Evolutionary conservation across 92 coral and sea anemone species (phyloP).

Genomic region (Micromussa lordhowensis): DNA sequence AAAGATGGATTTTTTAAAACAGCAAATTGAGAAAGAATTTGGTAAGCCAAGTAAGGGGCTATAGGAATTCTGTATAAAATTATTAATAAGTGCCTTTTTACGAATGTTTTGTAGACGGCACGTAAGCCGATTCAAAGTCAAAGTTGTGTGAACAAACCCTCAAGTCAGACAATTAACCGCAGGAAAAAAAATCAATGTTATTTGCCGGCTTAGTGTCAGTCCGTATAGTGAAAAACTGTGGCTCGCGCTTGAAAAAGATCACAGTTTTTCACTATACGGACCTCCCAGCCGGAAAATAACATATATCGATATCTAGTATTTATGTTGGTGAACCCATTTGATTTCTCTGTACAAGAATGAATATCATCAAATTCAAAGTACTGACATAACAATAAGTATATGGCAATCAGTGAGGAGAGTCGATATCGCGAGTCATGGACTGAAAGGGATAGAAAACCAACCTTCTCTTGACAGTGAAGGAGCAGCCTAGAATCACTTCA

Average conservation of each 20-base stretch:
- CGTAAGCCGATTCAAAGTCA: no score
- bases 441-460: neutral
- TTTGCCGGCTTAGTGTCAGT: no score
- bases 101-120: no score
- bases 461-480: neutral
- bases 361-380: neutral
- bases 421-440: no score
- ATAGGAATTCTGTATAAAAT: neutral
- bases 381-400: neutral
- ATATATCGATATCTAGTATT: no score
- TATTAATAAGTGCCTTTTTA: neutral
- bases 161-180: no score
- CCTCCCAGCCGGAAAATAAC: no score
- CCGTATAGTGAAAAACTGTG: no score
- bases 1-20: conserved; percentile 93
- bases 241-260: no score
- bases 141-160: no score
- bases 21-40: conserved; percentile 92
- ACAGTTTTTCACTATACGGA: no score
- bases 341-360: neutral
- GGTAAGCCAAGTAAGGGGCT: conserved; percentile 43
- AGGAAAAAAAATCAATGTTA: no score
- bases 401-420: neutral
- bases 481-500: neutral
- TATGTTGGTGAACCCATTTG: neutral